Evolutionary conservation across 2,113 vertebrate species (phyloP), one percentile per base, ranked within the genome.

Genomic region (Azemiops feae): DNA sequence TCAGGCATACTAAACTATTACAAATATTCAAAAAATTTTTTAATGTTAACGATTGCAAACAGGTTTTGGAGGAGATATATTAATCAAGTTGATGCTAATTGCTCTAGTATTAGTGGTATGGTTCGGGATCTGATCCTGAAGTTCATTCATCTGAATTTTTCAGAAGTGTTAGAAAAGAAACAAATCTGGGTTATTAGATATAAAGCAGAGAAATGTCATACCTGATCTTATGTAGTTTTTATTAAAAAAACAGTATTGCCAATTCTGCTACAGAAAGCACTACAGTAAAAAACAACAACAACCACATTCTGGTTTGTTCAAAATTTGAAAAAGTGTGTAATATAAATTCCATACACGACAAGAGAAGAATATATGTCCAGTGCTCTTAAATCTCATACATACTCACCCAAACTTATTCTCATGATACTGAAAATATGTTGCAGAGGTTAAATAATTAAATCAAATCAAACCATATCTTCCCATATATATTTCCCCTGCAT

Each of bases 121-220:
- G 93, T 69, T 96, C 0, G 0, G 87, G 92, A 94, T 74, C 94
- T 94, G 57, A 57, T 88, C 89, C 94, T 94, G 90, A 93, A 93
- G 91, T 91, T 90, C 90, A 39, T 0, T 94, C 92, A 93, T 92
- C 93, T 93, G 27, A 92, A 55, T 60, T 54, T 91, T 95, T 92
- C 90, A 81, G 34, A 94, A 91, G 30, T 0, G 1, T 55, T 89
- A 81, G 88, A 89, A 92, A 94, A 95, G 23, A 91, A 45, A 87
- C 1, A 54, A 1, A 30, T n/a, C 18, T 95, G 34, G 89, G 20
- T 85, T 94, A 58, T 93, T 94, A 93, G 9, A 45, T 85, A 20
- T 14, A 64, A 39, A 95, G 27, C 0, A 3, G 12, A 5, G 93
- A 64, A 43, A 60, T 93, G 53, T 53, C 95, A 93, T 58, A 90